Evolutionary conservation across 2,113 vertebrate species (phyloP).

Genomic region (Setophaga petechia): DNA sequence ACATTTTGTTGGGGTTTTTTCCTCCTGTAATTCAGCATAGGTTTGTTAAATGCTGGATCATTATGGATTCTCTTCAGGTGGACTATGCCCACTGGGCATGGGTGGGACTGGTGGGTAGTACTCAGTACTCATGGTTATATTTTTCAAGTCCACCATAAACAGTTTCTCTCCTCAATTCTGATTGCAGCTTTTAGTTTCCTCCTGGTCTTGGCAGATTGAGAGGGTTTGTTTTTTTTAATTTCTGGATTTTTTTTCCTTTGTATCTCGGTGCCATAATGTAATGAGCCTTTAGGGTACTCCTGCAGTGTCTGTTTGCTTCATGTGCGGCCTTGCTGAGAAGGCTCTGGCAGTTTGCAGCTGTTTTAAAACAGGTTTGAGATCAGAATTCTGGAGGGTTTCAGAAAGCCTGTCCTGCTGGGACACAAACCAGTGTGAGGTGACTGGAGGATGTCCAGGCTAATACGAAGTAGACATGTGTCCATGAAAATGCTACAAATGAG

Average conservation of each 20-base stretch:
- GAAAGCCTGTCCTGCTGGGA: slow-evolving; percentile 9
- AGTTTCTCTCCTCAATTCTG: background rate
- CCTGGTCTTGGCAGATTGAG: background rate
- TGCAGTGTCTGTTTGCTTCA: background rate
- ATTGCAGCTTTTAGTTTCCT: background rate
- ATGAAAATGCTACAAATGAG: slow-evolving; percentile 14
- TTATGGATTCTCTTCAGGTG: background rate
- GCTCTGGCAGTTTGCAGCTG: slow-evolving; percentile 1
- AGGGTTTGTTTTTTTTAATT: background rate
- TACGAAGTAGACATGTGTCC: background rate
- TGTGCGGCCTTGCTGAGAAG: background rate
- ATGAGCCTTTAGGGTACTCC: background rate
- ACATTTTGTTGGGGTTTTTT: background rate
- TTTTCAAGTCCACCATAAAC: background rate
- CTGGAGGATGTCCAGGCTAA: slow-evolving; percentile 26
- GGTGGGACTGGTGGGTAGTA: background rate
- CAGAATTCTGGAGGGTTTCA: slow-evolving; percentile 26
- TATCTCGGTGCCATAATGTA: background rate
- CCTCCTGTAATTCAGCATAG: background rate
- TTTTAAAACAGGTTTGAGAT: slow-evolving; percentile 18
- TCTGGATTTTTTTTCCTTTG: background rate
- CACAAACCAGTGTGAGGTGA: background rate
- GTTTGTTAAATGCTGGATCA: background rate
- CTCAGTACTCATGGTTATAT: background rate
- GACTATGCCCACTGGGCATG: background rate